Evolutionary conservation across 2,888 invertebrate species (phyloP).

Genomic region (Ferdinandea cuprea): DNA sequence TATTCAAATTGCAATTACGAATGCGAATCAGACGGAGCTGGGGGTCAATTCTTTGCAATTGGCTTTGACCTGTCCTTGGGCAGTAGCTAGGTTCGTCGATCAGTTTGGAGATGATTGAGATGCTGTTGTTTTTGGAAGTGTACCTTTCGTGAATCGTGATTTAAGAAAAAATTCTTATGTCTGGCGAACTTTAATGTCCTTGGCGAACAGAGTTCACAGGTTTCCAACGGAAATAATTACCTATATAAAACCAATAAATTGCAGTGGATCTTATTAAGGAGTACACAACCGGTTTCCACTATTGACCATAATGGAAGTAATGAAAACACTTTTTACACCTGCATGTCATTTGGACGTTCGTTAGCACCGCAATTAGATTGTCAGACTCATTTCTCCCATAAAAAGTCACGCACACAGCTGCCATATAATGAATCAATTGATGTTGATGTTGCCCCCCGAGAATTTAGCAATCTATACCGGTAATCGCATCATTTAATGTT

Average conservation of each 20-base stretch:
- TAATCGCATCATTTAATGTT: not conserved
- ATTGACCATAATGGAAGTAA: too few species aligned
- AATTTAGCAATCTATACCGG: conserved; percentile 11
- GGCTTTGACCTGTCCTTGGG: not conserved
- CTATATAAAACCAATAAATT: not conserved
- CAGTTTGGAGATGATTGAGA: not conserved
- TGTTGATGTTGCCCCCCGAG: not conserved
- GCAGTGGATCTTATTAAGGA: too few species aligned
- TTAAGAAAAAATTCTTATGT: too few species aligned
- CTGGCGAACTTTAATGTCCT: too few species aligned
- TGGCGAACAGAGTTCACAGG: too few species aligned
- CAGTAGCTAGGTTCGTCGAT: not conserved
- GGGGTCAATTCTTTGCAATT: conserved; percentile 1
- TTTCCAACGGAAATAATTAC: too few species aligned
- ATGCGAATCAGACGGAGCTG: not conserved
- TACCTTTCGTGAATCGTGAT: not conserved
- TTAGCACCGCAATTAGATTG: conserved; percentile 20
- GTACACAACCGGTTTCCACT: not conserved
- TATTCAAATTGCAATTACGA: conserved; percentile 3
- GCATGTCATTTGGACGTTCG: conserved; percentile 2
- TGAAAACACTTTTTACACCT: not conserved
- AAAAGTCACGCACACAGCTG: conserved; percentile 9
- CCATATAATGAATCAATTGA: conserved; percentile 42
- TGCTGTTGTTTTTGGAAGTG: not conserved
- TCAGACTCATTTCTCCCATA: conserved; percentile 6